phyloP scores from a whole-genome alignment of 2,888 invertebrate species.

The Andrena dorsata region DNA sequence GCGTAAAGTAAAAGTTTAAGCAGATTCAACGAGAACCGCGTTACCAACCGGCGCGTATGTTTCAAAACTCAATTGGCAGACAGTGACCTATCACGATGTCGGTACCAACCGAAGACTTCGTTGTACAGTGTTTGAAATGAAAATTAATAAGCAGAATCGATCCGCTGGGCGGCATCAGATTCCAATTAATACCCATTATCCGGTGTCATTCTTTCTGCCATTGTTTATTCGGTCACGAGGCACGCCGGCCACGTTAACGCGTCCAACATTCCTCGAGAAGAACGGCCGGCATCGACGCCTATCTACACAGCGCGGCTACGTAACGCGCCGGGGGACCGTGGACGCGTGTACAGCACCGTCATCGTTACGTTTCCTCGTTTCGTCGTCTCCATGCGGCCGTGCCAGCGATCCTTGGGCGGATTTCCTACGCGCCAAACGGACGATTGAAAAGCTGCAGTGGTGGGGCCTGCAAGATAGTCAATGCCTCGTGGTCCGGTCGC shows the following conservation, averaged over 20 bases:
- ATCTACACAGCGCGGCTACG: background rate
- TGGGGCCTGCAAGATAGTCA: constrained; percentile 75
- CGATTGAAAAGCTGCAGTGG: constrained; percentile 63
- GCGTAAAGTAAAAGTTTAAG: too few relatives aligned
- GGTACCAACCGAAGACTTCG: background rate
- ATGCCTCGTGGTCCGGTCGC: constrained; percentile 75
- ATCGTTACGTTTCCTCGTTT: constrained; percentile 37
- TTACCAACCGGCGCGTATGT: too few relatives aligned
- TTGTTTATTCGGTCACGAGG: constrained; percentile 15
- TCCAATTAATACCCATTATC: constrained; percentile 27
- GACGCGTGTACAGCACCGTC: background rate
- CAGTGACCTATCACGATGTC: too few relatives aligned
- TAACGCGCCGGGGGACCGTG: background rate
- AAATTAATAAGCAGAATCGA: background rate
- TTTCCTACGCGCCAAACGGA: constrained; percentile 19
- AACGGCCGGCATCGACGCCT: background rate
- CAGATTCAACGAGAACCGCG: too few relatives aligned
- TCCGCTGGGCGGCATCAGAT: background rate
- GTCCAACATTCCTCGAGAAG: background rate
- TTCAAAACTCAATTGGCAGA: too few relatives aligned
- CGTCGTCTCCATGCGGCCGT: background rate
- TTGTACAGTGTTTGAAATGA: background rate
- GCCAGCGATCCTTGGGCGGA: constrained; percentile 14
- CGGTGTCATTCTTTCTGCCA: background rate
- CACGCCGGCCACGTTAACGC: background rate